These are phyloP conservation scores for Paramuricea clavata DNA, from an alignment of 92 coral and sea anemone genomes.

Conservation along the genomic window DNA sequence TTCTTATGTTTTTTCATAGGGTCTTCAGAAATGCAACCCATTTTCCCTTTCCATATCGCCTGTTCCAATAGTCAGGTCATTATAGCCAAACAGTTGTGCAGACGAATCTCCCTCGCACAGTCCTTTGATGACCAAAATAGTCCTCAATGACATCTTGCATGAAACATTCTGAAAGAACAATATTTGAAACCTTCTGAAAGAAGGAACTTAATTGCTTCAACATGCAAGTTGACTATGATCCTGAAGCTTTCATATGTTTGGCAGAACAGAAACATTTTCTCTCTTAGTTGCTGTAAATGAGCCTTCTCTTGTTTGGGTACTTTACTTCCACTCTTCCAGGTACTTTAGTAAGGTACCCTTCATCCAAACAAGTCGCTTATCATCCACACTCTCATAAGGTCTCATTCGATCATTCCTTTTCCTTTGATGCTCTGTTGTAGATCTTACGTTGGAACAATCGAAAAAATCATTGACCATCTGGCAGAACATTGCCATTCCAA, in stretches of 20 bases:
- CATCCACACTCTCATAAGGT: background rate
- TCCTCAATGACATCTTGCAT: too few relatives aligned
- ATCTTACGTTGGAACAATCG: slow-evolving; percentile 69
- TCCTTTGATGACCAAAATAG: too few relatives aligned
- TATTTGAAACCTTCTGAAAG: background rate
- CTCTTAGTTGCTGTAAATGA: background rate
- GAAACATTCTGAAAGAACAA: background rate
- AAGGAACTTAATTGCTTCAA: too few relatives aligned
- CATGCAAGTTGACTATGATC: background rate
- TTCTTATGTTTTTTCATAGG: background rate
- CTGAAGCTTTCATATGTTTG: background rate
- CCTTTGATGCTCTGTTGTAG: slow-evolving; percentile 44
- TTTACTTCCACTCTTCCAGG: background rate
- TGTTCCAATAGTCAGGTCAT: background rate
- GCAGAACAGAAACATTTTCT: background rate
- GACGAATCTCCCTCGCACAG: background rate
- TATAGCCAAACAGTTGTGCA: background rate
- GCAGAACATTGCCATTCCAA: slow-evolving; percentile 64
- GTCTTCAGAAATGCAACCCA: background rate
- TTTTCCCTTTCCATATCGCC: slow-evolving; percentile 8
- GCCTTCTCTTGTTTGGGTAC: background rate
- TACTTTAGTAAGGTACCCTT: background rate
- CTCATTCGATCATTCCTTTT: background rate
- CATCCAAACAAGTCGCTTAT: slow-evolving; percentile 14
- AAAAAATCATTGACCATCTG: slow-evolving; percentile 64